Base-by-base conservation (phyloP, 2,888 invertebrate species). In the Parnassius smintheus region DNA sequence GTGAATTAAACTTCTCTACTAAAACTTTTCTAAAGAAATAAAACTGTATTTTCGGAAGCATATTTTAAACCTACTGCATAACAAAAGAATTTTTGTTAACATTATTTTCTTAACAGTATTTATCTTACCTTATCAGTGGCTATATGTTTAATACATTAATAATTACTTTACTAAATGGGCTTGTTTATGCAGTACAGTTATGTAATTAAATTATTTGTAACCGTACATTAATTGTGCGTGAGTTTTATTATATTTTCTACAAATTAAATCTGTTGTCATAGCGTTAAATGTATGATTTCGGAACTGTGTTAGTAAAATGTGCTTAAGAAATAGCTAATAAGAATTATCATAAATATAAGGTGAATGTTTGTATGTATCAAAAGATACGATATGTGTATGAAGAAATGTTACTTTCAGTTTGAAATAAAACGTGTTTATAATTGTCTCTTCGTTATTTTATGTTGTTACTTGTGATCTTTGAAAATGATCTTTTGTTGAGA, bases 351-450 rank as follows among this genome's bases (percentile, higher is more conserved):
- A 35, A 35, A 68, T 79, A 78, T 81, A 76, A 68, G 78, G 83
- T 86, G 81, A 78, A 83, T 86, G 87, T 86, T 81, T 85, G 83
- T 82, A 83, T 75, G 70, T 71, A 71, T 73, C 77, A 77, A 73
- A 75, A 75, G 72, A 70, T 82, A 84, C 81, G 79, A 77, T 88
- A 72, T 82, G 78, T 88, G 89, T 90, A 85, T 76, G 82, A 80
- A 61, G 79, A 54, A 85, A 79, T 86, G 85, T 88, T 86, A 82
- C 74, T 84, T 88, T 88, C 73, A 78, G 86, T 85, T 78, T 59
- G 22, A 80, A 75, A 86, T 85, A 86, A 88, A 89, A 82, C 85
- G 82, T 82, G 79, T 82, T 82, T 79, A 72, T 75, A 73, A 77
- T 65, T 72, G 67, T 68, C 65, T 45, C 9, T 25, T 3, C 1